A percentile compares a stretch with the other conserved stretches of the same genome.
phyloP scores from a whole-genome alignment of 2,113 vertebrate species.

The Corvus moneduloides region DNA sequence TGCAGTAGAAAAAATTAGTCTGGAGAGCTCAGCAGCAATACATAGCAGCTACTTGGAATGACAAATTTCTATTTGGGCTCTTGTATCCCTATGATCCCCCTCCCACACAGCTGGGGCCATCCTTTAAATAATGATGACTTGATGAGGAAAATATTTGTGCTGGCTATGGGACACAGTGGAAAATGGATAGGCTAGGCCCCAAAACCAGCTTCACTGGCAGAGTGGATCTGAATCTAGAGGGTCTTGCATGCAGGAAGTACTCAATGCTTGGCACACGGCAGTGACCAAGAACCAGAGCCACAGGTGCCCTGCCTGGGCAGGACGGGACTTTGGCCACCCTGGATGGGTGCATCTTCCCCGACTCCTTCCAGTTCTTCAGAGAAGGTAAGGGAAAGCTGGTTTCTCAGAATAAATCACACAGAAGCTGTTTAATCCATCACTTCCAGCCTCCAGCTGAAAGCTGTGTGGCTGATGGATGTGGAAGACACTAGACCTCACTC shows the following conservation, averaged over 20 bases:
- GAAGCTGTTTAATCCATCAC: background rate
- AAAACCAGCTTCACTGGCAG: background rate
- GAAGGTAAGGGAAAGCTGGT: background rate
- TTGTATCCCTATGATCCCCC: background rate
- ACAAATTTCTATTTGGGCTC: background rate
- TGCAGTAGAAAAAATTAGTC: background rate
- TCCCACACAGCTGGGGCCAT: background rate
- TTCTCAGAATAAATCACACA: background rate
- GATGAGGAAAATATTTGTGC: background rate
- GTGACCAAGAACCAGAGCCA: background rate
- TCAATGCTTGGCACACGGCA: background rate
- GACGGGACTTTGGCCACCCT: background rate
- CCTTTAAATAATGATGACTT: background rate
- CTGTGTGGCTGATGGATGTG: background rate
- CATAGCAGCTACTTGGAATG: rapidly evolving
- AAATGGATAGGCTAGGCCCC: background rate
- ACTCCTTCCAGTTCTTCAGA: background rate
- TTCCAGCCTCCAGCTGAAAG: background rate
- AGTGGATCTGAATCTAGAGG: background rate
- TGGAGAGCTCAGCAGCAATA: background rate
- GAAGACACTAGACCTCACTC: background rate
- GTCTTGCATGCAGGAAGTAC: background rate
- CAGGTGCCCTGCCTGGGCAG: background rate
- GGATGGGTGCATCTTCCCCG: rapidly evolving
- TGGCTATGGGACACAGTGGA: background rate